These are phyloP conservation scores for Pseudopipra pipra DNA, from an alignment of 2,113 vertebrate species.

Conservation along the genomic window DNA sequence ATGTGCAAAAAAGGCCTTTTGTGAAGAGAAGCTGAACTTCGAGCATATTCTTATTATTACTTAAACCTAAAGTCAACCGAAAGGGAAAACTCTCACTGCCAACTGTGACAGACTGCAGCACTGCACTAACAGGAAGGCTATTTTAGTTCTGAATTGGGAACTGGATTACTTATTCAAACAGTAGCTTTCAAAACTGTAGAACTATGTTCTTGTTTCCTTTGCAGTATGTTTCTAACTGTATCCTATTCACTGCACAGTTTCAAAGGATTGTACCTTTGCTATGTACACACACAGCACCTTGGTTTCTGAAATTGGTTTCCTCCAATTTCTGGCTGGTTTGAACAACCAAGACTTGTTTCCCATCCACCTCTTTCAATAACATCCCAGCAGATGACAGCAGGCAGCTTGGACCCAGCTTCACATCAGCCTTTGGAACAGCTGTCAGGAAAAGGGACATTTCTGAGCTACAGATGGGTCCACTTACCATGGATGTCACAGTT, in stretches of 20 bases:
- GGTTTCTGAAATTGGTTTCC: not conserved
- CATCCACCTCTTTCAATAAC: not conserved
- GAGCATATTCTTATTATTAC: not conserved
- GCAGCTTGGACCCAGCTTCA: not conserved
- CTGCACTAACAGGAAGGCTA: conserved; percentile 43
- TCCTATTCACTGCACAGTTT: not conserved
- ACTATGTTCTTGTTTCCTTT: conserved; percentile 12
- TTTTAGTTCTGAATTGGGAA: conserved; percentile 40
- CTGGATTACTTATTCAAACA: conserved; percentile 35
- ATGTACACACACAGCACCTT: not conserved
- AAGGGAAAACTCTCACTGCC: not conserved
- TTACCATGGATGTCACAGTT: not conserved
- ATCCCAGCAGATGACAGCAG: conserved; percentile 8
- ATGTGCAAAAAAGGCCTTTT: not conserved
- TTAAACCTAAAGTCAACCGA: not conserved
- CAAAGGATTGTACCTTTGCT: not conserved
- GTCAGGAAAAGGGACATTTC: not conserved
- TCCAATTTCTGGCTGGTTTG: not conserved
- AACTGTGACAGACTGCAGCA: conserved; percentile 42
- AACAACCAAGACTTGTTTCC: not conserved
- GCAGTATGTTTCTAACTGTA: not conserved
- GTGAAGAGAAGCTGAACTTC: not conserved
- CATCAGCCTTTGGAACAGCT: not conserved
- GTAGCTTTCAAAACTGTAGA: conserved; percentile 29
- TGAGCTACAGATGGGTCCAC: not conserved